Evolutionary conservation across 2,797 vertebrate genomes (phyloP), one percentile per base, ranked within the genome.

Genomic region (Micromesistius poutassou): DNA sequence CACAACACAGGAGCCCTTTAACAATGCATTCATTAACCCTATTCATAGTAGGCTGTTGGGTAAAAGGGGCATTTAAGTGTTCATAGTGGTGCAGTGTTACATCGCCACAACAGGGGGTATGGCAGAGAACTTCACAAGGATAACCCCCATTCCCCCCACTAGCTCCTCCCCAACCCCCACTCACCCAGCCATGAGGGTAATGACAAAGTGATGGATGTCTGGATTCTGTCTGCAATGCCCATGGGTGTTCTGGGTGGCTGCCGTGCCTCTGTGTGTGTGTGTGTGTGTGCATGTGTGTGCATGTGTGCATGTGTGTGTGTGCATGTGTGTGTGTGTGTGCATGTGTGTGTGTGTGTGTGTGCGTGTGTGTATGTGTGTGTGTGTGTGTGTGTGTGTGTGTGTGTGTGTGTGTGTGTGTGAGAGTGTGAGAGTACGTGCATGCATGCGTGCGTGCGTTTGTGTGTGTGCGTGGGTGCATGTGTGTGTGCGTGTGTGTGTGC

Each of bases 1-100:
- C 73, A 68, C 73, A 68, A 72, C 46, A 72, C 46, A 68, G 36
- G 74, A 55, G 66, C 74, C 38, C 79, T 83, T 90, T 85, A 80
- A 88, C 89, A 83, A 89, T 91, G 81, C 82, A 89, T 88, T 85
- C 88, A 62, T 62, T n/a, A 22, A 62, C 14, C 19, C 14, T 50
- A 16, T 50, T 19, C 46, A 22, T 4, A 81, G 4, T 75, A 78
- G 78, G 81, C 81, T 85, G 80, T 90, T 91, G 85, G 88, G 87
- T 90, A 85, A 88, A 74, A 82, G 76, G 80, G 80, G 86, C 87
- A 76, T 78, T 81, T 86, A 78, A 72, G 25, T 74, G 84, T 90
- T 89, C 87, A 89, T 89, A 88, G 90, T 89, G 85, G 79, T 2
- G 31, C 31, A 72, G 74, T 83, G 78, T 87, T 91, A 78, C 80